Conservation (phyloP, 2,888 invertebrate species). For the Cephus sareptanus region DNA sequence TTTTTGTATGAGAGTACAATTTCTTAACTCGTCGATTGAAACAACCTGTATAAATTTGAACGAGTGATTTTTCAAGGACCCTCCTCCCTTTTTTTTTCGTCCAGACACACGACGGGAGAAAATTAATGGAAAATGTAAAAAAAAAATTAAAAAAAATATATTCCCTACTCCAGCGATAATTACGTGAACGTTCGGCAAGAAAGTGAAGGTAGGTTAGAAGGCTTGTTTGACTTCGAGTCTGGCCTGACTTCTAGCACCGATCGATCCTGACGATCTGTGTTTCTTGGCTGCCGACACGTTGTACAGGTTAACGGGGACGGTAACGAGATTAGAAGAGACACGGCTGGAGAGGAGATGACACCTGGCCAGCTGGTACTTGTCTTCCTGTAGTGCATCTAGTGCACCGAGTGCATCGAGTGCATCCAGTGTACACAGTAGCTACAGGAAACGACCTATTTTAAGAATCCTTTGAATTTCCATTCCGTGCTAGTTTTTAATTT, state of each 20-base stretch:
- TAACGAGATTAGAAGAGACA: neutral
- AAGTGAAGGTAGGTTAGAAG: neutral
- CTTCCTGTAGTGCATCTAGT: neutral
- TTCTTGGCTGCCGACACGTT: neutral
- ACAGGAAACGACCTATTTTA: neutral
- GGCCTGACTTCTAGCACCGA: neutral
- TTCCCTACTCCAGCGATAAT: neutral
- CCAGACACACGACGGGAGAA: no score
- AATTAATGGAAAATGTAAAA: neutral
- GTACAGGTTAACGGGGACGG: neutral
- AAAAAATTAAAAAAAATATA: neutral
- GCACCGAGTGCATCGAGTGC: no score
- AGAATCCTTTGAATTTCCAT: neutral
- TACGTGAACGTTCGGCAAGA: neutral
- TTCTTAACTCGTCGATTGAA: neutral
- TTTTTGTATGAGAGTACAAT: neutral
- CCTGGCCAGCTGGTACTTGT: neutral
- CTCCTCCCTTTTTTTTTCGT: neutral
- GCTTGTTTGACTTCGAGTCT: neutral
- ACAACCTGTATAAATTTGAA: neutral
- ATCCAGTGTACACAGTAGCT: neutral
- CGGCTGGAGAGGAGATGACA: neutral
- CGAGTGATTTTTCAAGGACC: neutral
- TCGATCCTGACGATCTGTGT: neutral
- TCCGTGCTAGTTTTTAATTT: neutral